phyloP scores from a whole-genome alignment of 2,888 invertebrate species.

The Lasioglossum lativentre region DNA sequence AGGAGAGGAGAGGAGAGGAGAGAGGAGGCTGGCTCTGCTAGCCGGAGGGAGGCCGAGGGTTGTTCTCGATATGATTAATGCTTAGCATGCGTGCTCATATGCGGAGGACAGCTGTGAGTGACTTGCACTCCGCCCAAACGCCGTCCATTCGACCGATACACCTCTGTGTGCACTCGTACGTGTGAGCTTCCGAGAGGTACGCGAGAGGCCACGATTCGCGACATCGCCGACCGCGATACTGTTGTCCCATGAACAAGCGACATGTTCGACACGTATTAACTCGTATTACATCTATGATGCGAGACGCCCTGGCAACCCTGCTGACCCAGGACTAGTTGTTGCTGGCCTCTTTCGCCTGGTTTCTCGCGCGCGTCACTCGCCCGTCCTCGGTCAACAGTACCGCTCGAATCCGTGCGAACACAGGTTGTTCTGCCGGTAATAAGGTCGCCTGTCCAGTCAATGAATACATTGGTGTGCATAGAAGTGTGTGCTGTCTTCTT shows the following conservation, averaged over 20 bases:
- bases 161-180: conserved; percentile 32
- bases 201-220: conserved; percentile 21
- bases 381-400: not conserved
- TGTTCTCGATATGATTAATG: conserved; percentile 80
- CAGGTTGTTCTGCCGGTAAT: not conserved
- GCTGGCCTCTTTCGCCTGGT: conserved; percentile 10
- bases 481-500: no score
- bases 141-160: conserved; percentile 62
- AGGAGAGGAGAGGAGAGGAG: not conserved
- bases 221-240: conserved; percentile 45
- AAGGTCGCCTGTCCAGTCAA: not conserved
- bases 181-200: conserved; percentile 27
- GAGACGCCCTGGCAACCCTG: conserved; percentile 11
- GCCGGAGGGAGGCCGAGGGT: conserved; percentile 28
- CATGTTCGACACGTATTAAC: conserved; percentile 72
- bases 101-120: conserved; percentile 79
- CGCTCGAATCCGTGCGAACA: not conserved
- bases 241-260: conserved; percentile 41
- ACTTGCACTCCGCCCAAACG: conserved; percentile 74
- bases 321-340: not conserved
- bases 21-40: not conserved
- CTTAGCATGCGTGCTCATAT: conserved; percentile 73
- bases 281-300: conserved; percentile 61
- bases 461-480: no score
- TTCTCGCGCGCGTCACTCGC: not conserved